Conservation (phyloP, 2,113 vertebrate species). For the Oryzias woworae region DNA sequence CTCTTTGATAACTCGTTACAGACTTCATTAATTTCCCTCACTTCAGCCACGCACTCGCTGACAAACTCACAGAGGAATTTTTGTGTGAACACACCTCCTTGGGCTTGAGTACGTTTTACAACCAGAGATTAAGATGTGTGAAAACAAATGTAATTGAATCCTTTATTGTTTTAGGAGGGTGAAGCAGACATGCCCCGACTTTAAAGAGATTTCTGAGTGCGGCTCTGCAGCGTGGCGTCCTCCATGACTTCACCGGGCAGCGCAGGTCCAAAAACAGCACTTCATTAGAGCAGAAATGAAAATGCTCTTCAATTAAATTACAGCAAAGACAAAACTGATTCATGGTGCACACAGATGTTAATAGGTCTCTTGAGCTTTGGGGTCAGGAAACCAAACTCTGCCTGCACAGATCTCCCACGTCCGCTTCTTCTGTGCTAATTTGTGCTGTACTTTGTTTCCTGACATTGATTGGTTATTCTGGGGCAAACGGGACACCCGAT, state of each 20-base stretch:
- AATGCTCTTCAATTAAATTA: neutral
- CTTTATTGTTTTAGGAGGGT: conserved; percentile 62
- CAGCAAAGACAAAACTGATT: neutral
- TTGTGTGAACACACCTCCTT: conserved; percentile 61
- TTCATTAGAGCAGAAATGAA: neutral
- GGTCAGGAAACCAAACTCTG: conserved; percentile 36
- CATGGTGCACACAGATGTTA: conserved; percentile 12
- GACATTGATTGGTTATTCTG: conserved; percentile 74
- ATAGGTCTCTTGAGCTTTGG: conserved; percentile 34
- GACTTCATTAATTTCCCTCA: conserved; percentile 72
- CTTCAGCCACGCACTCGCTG: conserved; percentile 59
- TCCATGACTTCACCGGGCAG: conserved; percentile 3
- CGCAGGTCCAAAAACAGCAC: neutral
- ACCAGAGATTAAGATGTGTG: conserved; percentile 72
- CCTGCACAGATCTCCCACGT: conserved; percentile 44
- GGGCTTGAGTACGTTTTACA: conserved; percentile 68
- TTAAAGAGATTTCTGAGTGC: conserved; percentile 23
- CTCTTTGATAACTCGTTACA: conserved; percentile 79
- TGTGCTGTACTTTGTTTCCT: conserved; percentile 63
- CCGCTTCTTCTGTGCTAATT: conserved; percentile 49
- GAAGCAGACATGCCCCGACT: conserved; percentile 31
- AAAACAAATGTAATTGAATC: conserved; percentile 73
- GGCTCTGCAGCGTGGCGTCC: neutral
- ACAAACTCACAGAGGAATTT: conserved; percentile 66
- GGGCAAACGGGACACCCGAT: conserved; percentile 66